Conservation (phyloP, 2,888 invertebrate species). For the Dasypogon diadema region DNA sequence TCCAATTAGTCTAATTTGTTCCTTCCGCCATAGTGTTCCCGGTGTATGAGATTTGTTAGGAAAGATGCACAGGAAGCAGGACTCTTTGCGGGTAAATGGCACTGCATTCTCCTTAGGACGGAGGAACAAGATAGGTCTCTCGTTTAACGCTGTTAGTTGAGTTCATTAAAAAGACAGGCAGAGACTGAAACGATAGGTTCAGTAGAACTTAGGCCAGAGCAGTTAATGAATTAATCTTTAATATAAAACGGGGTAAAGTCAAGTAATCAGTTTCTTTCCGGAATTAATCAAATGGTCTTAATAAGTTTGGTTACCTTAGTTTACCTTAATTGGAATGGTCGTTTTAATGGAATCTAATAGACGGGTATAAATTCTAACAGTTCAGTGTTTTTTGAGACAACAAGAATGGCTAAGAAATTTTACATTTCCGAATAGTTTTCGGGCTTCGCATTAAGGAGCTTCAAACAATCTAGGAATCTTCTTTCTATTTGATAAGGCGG, state of each 20-base stretch:
- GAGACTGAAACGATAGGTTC: not conserved
- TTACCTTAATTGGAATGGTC: not conserved
- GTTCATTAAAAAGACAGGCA: not conserved
- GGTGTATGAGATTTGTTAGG: constrained; percentile 35
- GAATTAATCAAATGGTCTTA: not conserved
- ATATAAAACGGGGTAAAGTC: not conserved
- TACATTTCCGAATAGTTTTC: too few relatives aligned
- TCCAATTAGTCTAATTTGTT: constrained; percentile 59
- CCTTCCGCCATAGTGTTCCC: constrained; percentile 57
- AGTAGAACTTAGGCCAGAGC: too few relatives aligned
- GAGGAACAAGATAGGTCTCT: not conserved
- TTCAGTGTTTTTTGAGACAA: too few relatives aligned
- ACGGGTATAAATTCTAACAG: too few relatives aligned
- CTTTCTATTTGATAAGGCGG: too few relatives aligned
- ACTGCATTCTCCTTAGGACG: not conserved
- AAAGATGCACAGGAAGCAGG: constrained; percentile 1
- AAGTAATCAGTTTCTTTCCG: not conserved
- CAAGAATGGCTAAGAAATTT: too few relatives aligned
- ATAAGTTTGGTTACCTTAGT: too few relatives aligned
- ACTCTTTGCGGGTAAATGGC: not conserved
- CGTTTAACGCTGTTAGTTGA: not conserved
- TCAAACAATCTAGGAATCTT: too few relatives aligned
- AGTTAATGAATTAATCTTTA: constrained; percentile 3
- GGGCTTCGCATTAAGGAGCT: too few relatives aligned
- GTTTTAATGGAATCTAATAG: not conserved